Conservation (phyloP, 2,888 invertebrate genomes). For the Eumerus sabulonum region DNA sequence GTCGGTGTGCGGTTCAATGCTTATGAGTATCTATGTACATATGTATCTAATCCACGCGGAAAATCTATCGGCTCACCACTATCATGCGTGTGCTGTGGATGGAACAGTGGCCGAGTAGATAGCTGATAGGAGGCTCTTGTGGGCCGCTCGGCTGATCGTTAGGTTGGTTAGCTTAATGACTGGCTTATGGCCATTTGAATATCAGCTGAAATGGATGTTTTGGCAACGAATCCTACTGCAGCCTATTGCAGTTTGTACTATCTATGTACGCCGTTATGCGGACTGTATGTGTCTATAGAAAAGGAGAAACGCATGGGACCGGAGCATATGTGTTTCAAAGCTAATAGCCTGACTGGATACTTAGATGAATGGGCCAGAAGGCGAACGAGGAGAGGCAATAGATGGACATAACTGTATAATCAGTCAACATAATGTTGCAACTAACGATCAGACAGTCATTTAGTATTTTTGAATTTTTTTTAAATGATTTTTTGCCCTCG, state of each 20-base stretch:
- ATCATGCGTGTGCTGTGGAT: constrained; percentile 1
- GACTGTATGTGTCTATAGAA: constrained; percentile 1
- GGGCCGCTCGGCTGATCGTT: neutral
- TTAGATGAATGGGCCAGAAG: constrained; percentile 13
- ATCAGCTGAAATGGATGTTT: constrained; percentile 20
- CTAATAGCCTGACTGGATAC: constrained; percentile 14
- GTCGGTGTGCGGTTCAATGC: no score
- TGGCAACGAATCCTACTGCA: neutral
- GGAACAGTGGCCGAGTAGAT: neutral
- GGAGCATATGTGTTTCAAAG: constrained; percentile 28
- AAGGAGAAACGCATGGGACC: constrained; percentile 18
- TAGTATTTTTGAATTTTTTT: constrained; percentile 52
- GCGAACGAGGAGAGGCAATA: constrained; percentile 23
- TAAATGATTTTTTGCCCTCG: no score
- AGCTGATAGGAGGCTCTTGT: neutral
- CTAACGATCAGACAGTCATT: constrained; percentile 65
- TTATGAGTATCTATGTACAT: constrained; percentile 5
- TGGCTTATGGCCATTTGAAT: constrained; percentile 32
- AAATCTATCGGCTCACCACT: constrained; percentile 20
- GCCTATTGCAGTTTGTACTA: neutral
- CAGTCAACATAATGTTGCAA: constrained; percentile 65
- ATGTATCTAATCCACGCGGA: constrained; percentile 35
- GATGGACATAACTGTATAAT: constrained; percentile 66
- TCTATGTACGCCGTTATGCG: constrained; percentile 1
- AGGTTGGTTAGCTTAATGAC: neutral